Evolutionary conservation across 2,888 invertebrate genomes (phyloP), one percentile per base, ranked within the genome.

Genomic region (Copidosoma aretas): DNA sequence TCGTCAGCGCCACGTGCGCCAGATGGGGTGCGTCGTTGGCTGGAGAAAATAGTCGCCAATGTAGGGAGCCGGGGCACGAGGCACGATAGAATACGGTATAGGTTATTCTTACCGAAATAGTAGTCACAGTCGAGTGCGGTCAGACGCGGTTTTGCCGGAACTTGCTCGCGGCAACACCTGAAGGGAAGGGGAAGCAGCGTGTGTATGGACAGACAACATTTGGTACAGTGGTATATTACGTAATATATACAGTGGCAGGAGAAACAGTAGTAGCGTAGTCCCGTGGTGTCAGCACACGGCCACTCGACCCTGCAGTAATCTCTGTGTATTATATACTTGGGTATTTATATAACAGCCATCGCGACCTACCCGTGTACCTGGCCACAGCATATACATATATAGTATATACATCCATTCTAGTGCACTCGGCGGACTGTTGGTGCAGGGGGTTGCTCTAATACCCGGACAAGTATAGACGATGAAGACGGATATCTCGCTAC

Each of bases 71-170:
- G 43, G 43, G 17, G 43, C 43, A 3, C 17, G 15, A 8, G 3
- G 14, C 14, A 12, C 43, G 12, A 46, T 14, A 15, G 41, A 10
- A 10, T 14, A 14, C 14, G 41, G 14, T 46, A 2, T 46, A 14
- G 12, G 43, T 4, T 14, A 2, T 17, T 14, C 46, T 39, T 12
- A 21, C 15, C 22, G 8, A 17, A 17, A 19, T 14, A 61, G 61
- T 41, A 53, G 53, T 61, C 12, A 39, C 53, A 52, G 21, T 53
- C 53, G 41, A 61, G 61, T 43, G 52, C 22, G 53, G 41, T 61
- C 53, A 52, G 60, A 25, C 51, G 17, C 4, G 25, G 12, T 32
- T 32, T 32, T 32, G 32, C 32, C 32, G 32, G 32, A 32, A 32
- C 17, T 10, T 1, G 10, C 24, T 53, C 4, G 24, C 53, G 53